Conservation (phyloP, 2,888 invertebrate species). For the Heteromurus nitidus region DNA sequence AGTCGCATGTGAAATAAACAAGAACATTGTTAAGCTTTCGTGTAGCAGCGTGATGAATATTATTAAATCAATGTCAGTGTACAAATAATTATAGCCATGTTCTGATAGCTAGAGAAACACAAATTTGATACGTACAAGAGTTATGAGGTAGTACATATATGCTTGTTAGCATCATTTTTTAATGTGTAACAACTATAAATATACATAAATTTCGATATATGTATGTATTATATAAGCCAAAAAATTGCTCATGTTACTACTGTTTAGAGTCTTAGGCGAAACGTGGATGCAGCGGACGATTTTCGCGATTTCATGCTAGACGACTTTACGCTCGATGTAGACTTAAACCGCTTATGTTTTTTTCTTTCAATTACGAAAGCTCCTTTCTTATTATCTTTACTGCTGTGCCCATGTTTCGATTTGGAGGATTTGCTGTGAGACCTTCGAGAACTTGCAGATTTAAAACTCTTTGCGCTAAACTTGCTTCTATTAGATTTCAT, state of each 20-base stretch:
- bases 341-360: slow-evolving; percentile 54
- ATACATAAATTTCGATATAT: background rate
- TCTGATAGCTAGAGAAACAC: background rate
- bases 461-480: slow-evolving; percentile 31
- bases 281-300: slow-evolving; percentile 45
- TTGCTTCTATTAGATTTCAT: slow-evolving; percentile 52
- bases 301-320: slow-evolving; percentile 50
- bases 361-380: slow-evolving; percentile 17
- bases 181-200: no score
- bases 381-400: slow-evolving; percentile 34
- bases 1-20: slow-evolving; percentile 10
- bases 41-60: background rate
- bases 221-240: background rate
- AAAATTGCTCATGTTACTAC: background rate
- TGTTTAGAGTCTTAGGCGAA: slow-evolving; percentile 29
- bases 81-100: background rate
- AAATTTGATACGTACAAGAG: background rate
- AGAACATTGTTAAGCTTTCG: background rate
- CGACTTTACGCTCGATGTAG: slow-evolving; percentile 33
- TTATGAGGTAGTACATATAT: background rate
- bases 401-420: slow-evolving; percentile 4
- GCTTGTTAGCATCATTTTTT: no score
- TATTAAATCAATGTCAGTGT: slow-evolving; percentile 34
- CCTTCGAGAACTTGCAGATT: slow-evolving; percentile 27
- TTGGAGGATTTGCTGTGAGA: slow-evolving; percentile 27